Conservation (phyloP, 1,140 invertebrate genomes). For the Alviniconcha marisindica region DNA sequence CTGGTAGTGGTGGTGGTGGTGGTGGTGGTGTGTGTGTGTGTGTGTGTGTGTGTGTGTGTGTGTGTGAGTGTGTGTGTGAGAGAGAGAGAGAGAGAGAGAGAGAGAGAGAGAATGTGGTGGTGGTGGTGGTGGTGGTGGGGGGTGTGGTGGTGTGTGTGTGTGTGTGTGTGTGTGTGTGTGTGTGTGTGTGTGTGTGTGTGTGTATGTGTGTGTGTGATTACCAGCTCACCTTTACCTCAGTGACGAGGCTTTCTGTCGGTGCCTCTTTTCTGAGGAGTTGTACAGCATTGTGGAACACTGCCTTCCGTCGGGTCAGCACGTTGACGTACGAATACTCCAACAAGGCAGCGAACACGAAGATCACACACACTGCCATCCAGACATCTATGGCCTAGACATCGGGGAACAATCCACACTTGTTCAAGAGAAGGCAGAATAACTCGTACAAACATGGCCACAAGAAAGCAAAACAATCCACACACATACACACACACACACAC, state of each 20-base stretch:
- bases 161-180: neutral
- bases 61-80: neutral
- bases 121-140: too few relatives aligned
- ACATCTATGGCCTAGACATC: slow-evolving; percentile 89
- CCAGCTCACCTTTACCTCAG: neutral
- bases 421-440: too few relatives aligned
- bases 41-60: neutral
- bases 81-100: too few relatives aligned
- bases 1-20: too few relatives aligned
- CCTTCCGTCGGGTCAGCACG: slow-evolving; percentile 34
- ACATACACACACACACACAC: neutral
- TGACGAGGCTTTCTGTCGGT: too few relatives aligned
- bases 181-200: neutral
- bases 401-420: too few relatives aligned
- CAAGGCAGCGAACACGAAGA: slow-evolving; percentile 88
- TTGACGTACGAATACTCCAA: slow-evolving; percentile 88
- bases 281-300: too few relatives aligned
- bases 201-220: neutral
- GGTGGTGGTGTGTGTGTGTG: too few relatives aligned
- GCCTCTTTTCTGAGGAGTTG: too few relatives aligned
- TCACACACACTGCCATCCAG: slow-evolving; percentile 92
- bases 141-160: too few relatives aligned
- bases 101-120: too few relatives aligned
- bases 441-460: too few relatives aligned
- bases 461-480: neutral